These are phyloP conservation scores for Macrosoma leucophasiata DNA, from an alignment of 2,888 invertebrate species.

Conservation along the genomic window DNA sequence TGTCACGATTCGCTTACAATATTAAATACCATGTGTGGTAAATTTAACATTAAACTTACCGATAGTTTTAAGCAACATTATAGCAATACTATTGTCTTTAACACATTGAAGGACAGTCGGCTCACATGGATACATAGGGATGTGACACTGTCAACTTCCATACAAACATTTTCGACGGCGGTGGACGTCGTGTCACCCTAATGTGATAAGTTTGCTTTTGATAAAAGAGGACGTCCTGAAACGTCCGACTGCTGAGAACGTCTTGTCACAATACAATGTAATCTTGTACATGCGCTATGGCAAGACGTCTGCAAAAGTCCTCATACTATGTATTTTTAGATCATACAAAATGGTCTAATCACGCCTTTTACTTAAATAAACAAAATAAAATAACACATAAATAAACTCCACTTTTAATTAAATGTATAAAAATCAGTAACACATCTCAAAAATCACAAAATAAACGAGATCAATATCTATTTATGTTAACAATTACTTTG, in stretches of 20 bases:
- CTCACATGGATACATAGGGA: background rate
- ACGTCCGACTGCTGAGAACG: slow-evolving; percentile 1
- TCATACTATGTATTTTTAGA: slow-evolving; percentile 1
- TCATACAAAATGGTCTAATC: background rate
- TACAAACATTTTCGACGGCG: slow-evolving; percentile 2
- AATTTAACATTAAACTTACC: no score
- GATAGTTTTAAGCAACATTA: no score
- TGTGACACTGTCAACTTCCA: slow-evolving; percentile 2
- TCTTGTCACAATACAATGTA: slow-evolving; percentile 2
- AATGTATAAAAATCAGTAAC: slow-evolving; percentile 1
- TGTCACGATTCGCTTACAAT: no score
- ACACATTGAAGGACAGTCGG: slow-evolving; percentile 1
- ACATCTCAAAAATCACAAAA: no score
- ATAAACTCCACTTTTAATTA: slow-evolving; percentile 1
- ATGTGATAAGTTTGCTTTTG: slow-evolving; percentile 1
- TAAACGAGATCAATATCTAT: no score
- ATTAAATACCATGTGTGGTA: no score
- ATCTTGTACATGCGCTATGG: slow-evolving; percentile 1
- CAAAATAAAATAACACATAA: slow-evolving; percentile 1
- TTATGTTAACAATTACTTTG: no score
- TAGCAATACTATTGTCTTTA: no score
- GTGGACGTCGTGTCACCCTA: slow-evolving; percentile 3
- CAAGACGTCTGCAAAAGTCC: slow-evolving; percentile 2
- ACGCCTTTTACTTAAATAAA: slow-evolving; percentile 1
- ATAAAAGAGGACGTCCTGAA: slow-evolving; percentile 1